Conservation (phyloP, 92 coral and sea anemone species). For the Zoanthus solanderi region DNA sequence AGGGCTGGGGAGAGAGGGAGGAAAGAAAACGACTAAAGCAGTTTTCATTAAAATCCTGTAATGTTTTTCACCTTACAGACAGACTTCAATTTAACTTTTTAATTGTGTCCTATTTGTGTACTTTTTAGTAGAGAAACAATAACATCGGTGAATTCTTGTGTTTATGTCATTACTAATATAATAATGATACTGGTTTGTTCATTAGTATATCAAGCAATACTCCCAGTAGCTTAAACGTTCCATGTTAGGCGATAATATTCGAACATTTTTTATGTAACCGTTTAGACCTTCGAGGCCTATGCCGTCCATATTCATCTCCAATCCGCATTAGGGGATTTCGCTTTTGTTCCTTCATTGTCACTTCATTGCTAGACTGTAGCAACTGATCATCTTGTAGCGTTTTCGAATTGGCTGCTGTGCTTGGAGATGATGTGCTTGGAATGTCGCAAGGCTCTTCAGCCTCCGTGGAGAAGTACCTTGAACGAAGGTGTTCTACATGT, state of each 20-base stretch:
- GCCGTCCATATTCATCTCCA: conserved; percentile 39
- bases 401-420: conserved; percentile 17
- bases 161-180: too few species aligned
- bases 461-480: conserved; percentile 31
- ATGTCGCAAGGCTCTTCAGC: conserved; percentile 56
- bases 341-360: conserved; percentile 21
- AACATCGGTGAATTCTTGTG: too few species aligned
- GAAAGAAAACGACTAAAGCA: too few species aligned
- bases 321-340: conserved; percentile 32
- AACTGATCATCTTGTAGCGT: conserved; percentile 23
- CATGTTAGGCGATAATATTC: conserved; percentile 22
- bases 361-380: not conserved
- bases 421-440: conserved; percentile 22
- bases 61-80: too few species aligned
- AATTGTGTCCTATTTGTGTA: too few species aligned
- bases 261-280: conserved; percentile 19
- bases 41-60: too few species aligned
- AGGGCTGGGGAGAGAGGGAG: too few species aligned
- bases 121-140: too few species aligned
- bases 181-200: too few species aligned
- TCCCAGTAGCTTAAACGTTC: conserved; percentile 39
- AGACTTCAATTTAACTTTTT: too few species aligned
- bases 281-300: conserved; percentile 48
- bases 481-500: conserved; percentile 54
- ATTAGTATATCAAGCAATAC: too few species aligned